Conservation (phyloP, 2,888 invertebrate genomes). For the Mythimna impura region DNA sequence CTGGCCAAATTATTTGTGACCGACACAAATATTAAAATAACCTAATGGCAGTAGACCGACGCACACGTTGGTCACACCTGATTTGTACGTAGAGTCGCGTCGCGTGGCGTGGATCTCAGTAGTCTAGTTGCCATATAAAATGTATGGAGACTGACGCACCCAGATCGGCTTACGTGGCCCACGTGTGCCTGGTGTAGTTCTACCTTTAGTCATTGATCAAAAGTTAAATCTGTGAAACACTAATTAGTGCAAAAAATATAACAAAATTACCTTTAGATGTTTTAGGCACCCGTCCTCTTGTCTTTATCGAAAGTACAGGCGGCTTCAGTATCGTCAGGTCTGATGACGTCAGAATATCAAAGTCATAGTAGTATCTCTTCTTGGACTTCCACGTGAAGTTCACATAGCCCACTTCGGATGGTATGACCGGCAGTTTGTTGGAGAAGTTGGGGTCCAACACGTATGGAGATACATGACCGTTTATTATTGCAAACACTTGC, state of each 20-base stretch:
- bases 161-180: too few relatives aligned
- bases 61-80: too few relatives aligned
- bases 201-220: too few relatives aligned
- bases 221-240: too few relatives aligned
- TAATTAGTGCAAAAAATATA: too few relatives aligned
- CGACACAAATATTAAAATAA: slow-evolving; percentile 28
- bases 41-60: background rate
- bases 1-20: slow-evolving; percentile 26
- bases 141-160: too few relatives aligned
- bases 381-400: slow-evolving; percentile 98
- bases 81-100: too few relatives aligned
- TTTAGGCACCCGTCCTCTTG: slow-evolving; percentile 95
- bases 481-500: slow-evolving; percentile 97
- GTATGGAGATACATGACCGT: slow-evolving; percentile 96
- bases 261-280: slow-evolving; percentile 93
- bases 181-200: too few relatives aligned
- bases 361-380: slow-evolving; percentile 96
- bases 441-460: slow-evolving; percentile 97
- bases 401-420: slow-evolving; percentile 97
- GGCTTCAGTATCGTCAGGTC: slow-evolving; percentile 96
- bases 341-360: slow-evolving; percentile 95
- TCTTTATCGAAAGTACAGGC: slow-evolving; percentile 96
- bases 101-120: too few relatives aligned
- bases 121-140: too few relatives aligned
- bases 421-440: slow-evolving; percentile 96